Base-by-base conservation (phyloP, 2,113 vertebrate species). In the Seriola rivoliana region DNA sequence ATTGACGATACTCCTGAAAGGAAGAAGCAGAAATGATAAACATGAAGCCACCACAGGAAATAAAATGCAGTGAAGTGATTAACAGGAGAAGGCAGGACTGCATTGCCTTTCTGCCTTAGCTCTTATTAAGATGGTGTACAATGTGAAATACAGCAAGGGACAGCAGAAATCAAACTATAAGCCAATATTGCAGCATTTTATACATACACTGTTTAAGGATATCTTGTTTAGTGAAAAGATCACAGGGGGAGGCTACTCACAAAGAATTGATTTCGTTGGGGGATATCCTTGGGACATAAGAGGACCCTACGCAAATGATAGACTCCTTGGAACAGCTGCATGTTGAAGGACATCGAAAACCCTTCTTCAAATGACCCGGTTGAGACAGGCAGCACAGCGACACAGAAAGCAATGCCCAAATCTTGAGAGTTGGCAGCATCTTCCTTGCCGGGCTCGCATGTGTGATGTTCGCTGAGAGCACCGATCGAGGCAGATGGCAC, bases 291-390 rank as follows among this genome's bases (percentile, higher is more conserved):
- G 97, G 97, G 54, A 98, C 94, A 46, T 93, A 91, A 52, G 97
- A 95, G 52, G 96, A 96, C n/a, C 97, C 97, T 83, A 99, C 97
- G 94, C 98, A 99, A 38, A 99, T 97, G 91, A 98, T 95, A 63
- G 98, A 97, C 85, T 99, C 98, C 91, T 96, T 96, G 90, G 97
- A 97, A 90, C 98, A 99, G 95, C 96, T 98, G 95, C 98, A 99
- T 86, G 96, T 92, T 85, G 95, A 94, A 89, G 96, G 97, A 81
- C 97, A 97, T 91, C 94, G 95, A 90, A 91, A 91, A 9, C 78
- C 68, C 92, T 93, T 96, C 92, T 94, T 96, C 66, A 90, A 69
- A 81, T 95, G 71, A 32, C 48, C 94, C 50, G 86, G 82, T 7
- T 85, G 80, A 40, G 66, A 74, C 71, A 94, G 75, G 71, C 82